Conservation (phyloP, 2,797 vertebrate species). For the Champsocephalus gunnari region DNA sequence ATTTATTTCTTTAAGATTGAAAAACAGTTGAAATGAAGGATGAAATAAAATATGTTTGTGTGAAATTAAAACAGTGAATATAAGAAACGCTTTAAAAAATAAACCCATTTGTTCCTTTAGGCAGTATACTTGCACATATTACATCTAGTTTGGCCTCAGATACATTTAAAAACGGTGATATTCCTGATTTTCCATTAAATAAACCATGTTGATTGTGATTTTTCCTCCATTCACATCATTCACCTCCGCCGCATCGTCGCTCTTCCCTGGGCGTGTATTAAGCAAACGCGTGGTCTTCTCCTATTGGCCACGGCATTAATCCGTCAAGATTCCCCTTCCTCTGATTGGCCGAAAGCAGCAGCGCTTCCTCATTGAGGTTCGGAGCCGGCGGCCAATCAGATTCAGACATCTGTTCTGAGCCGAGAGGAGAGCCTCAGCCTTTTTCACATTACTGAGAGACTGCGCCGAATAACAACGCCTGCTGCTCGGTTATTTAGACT, state of each 20-base stretch:
- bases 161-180: not conserved
- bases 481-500: not conserved
- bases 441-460: conserved; percentile 42
- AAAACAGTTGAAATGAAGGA: no score
- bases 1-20: no score
- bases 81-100: not conserved
- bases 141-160: not conserved
- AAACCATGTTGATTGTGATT: not conserved
- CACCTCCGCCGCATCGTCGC: conserved; percentile 34
- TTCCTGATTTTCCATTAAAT: not conserved
- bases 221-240: conserved; percentile 12
- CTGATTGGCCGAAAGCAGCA: conserved; percentile 63
- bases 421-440: conserved; percentile 78
- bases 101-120: not conserved
- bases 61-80: no score
- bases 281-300: conserved; percentile 77
- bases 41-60: no score
- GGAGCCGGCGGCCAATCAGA: conserved; percentile 78
- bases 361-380: conserved; percentile 51
- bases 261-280: conserved; percentile 59
- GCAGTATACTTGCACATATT: not conserved
- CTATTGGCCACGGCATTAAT: conserved; percentile 70
- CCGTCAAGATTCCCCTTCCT: not conserved
- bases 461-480: not conserved
- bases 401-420: conserved; percentile 86